phyloP scores from a whole-genome alignment of 2,888 invertebrate genomes.

The Polia nebulosa region DNA sequence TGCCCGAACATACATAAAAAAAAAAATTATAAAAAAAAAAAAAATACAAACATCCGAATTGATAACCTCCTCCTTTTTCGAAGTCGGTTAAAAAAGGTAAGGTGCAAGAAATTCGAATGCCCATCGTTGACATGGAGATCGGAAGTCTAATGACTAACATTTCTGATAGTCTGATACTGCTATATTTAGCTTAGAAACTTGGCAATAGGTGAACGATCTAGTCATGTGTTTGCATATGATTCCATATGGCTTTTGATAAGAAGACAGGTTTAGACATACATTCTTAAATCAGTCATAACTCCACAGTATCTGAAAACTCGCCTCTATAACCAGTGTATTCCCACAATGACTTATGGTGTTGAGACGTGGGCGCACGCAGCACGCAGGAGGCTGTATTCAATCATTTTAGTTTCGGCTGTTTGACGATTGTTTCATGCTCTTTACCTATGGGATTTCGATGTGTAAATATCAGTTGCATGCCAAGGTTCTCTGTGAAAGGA shows the following conservation, averaged over 20 bases:
- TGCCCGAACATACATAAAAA: too few species aligned
- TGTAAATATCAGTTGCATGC: not conserved
- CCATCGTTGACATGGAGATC: constrained; percentile 4
- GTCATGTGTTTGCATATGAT: constrained; percentile 13
- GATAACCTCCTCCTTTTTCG: too few species aligned
- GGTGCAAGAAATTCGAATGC: not conserved
- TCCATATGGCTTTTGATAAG: not conserved
- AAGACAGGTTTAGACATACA: not conserved
- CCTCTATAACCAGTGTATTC: too few species aligned
- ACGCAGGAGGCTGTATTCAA: not conserved
- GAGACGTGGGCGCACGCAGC: too few species aligned
- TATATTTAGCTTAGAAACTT: constrained; percentile 38
- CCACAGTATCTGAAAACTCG: too few species aligned
- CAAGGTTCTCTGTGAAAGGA: not conserved
- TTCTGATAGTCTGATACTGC: constrained; percentile 11
- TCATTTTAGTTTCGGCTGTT: not conserved
- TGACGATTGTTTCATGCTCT: not conserved
- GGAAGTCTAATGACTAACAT: constrained; percentile 15
- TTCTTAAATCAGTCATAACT: too few species aligned
- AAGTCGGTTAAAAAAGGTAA: too few species aligned
- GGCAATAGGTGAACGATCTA: constrained; percentile 37
- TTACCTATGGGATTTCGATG: not conserved
- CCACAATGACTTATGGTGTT: too few species aligned
- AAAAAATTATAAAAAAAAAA: too few species aligned
- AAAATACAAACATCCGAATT: too few species aligned